A percentile compares a stretch with the other conserved stretches of the same genome.
Evolutionary conservation across 2,113 vertebrate genomes (phyloP).

Genomic region (Prolemur simus): DNA sequence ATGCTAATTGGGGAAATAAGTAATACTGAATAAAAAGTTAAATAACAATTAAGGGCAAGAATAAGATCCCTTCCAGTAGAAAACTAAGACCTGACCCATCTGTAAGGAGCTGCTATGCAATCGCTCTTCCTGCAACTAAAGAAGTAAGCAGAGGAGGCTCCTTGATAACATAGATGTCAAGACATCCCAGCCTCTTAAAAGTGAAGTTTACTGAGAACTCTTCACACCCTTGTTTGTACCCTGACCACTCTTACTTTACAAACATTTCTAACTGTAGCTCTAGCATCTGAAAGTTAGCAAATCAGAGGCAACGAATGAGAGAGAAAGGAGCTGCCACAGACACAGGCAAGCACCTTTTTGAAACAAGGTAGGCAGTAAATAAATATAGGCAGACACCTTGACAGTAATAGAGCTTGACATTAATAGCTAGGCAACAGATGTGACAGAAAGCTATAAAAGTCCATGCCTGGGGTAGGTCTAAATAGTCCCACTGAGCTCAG

Average conservation of each 20-base stretch:
- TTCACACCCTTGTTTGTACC: neutral
- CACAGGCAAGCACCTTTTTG: neutral
- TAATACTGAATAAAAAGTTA: slow-evolving; percentile 46
- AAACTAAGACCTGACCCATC: neutral
- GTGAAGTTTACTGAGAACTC: neutral
- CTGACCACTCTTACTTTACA: neutral
- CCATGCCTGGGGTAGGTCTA: slow-evolving; percentile 39
- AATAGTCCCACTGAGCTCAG: slow-evolving; percentile 57
- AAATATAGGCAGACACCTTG: slow-evolving; percentile 39
- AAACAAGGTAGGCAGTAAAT: slow-evolving; percentile 35
- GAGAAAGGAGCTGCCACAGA: neutral
- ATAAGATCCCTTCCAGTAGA: neutral
- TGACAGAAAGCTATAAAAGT: slow-evolving; percentile 64
- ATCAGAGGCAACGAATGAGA: neutral
- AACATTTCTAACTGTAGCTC: neutral
- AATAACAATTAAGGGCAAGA: slow-evolving; percentile 25
- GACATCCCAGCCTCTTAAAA: neutral
- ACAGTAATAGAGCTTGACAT: slow-evolving; percentile 59
- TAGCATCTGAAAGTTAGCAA: neutral
- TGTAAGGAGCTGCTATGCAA: neutral
- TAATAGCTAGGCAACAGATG: slow-evolving; percentile 64
- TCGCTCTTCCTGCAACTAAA: neutral
- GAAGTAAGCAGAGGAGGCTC: neutral
- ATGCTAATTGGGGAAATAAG: neutral
- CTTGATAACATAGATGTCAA: neutral